Base-by-base conservation (phyloP, 2,888 invertebrate species). In the Acrobasis repandana region DNA sequence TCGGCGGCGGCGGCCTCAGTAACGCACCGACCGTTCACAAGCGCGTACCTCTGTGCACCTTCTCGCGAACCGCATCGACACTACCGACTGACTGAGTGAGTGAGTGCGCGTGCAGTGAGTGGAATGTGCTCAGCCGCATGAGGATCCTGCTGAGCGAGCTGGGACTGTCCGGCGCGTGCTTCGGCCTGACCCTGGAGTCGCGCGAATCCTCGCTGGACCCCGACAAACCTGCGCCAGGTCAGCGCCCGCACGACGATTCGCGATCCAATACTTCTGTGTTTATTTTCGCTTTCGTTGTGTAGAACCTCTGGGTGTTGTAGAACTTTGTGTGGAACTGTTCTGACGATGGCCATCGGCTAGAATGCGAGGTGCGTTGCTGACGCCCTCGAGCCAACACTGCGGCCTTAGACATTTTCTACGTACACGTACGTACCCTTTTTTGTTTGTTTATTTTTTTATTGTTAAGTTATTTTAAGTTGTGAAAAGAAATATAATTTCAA, bases 71-170 rank as follows among this genome's bases (percentile, higher is more conserved):
- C 75, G 75, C 76, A 75, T 75, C 74, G 75, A 77, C 75, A 73
- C 77, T 80, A 77, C 77, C 81, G 81, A 80, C 84, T 76, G 79
- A 81, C 82, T 75, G 81, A 86, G 90, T 90, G 88, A 86, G 86
- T 90, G 90, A 84, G 90, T 88, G 90, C 89, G 90, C 90, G 90
- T 89, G 78, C 82, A 91, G 90, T 91, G 91, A 90, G 88, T 90
- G 91, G 88, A 88, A 90, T 90, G 92, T 90, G 89, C 88, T 82
- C 73, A 80, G 84, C 91, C 92, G 93, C 87, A 93, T 93, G 92
- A 93, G 93, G 93, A 93, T 93, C 92, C 91, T 93, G 86, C 86
- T 93, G 69, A 93, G 92, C 82, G 93, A 93, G 80, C 85, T 93
- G 84, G 93, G 93, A 87, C 89, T 93, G 77, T 90, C 92, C 80